Evolutionary conservation across 1,140 invertebrate genomes (phyloP).

Genomic region (Ceratina australensis): DNA sequence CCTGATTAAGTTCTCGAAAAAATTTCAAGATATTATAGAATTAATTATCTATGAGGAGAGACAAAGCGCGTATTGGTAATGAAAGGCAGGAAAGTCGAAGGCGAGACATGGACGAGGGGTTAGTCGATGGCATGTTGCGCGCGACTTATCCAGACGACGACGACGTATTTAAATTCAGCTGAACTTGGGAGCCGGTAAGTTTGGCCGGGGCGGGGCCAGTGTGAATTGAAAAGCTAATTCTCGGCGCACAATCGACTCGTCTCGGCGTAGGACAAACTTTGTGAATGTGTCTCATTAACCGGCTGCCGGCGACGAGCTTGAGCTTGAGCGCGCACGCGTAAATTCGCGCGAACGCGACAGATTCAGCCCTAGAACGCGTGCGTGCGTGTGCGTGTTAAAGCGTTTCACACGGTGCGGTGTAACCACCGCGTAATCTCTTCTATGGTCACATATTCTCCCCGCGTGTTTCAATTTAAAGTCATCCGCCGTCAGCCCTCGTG

Average conservation of each 20-base stretch:
- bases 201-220: conserved; percentile 56
- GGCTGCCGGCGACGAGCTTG: conserved; percentile 63
- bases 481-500: neutral
- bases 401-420: conserved; percentile 55
- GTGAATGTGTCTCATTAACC: conserved; percentile 78
- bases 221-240: conserved; percentile 77
- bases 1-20: too few relatives aligned
- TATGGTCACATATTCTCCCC: conserved; percentile 34
- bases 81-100: conserved; percentile 20
- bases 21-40: too few relatives aligned
- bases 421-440: conserved; percentile 53
- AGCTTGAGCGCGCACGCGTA: conserved; percentile 48
- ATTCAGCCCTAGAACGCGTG: conserved; percentile 7
- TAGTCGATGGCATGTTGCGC: conserved; percentile 42
- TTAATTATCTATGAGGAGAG: too few relatives aligned
- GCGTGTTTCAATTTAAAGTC: conserved; percentile 44
- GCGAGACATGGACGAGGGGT: conserved; percentile 17
- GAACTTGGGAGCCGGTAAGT: conserved; percentile 70
- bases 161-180: conserved; percentile 71
- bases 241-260: conserved; percentile 76
- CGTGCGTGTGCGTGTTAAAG: conserved; percentile 44
- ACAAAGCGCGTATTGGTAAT: neutral
- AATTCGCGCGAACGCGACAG: conserved; percentile 30
- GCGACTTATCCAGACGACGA: conserved; percentile 65
- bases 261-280: conserved; percentile 74